These are phyloP conservation scores for Saturnia japonica DNA, from an alignment of 2,888 invertebrate species.

Conservation along the genomic window DNA sequence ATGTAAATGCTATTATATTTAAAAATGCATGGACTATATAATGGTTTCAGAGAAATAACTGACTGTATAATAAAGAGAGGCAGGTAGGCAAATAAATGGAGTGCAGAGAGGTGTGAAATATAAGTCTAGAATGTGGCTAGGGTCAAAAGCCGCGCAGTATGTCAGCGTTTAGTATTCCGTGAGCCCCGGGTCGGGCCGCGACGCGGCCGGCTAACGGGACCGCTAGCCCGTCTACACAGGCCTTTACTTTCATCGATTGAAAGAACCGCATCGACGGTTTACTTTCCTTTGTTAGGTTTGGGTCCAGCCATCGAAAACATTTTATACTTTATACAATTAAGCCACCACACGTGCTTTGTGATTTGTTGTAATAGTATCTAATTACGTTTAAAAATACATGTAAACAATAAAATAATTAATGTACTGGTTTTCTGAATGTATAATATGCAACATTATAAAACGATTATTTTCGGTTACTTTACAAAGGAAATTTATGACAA, in stretches of 20 bases:
- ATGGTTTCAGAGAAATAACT: constrained; percentile 15
- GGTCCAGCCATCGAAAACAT: constrained; percentile 39
- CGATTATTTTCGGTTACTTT: constrained; percentile 60
- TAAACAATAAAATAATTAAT: background rate
- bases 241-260: constrained; percentile 82
- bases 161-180: constrained; percentile 81
- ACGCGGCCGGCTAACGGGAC: constrained; percentile 79
- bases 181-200: constrained; percentile 70
- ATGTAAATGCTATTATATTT: constrained; percentile 8
- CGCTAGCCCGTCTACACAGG: constrained; percentile 68
- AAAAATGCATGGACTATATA: constrained; percentile 2
- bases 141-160: constrained; percentile 82
- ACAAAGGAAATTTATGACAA: constrained; percentile 53
- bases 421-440: background rate
- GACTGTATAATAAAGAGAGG: constrained; percentile 26
- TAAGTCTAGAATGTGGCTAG: constrained; percentile 78
- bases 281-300: constrained; percentile 80
- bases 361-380: constrained; percentile 20
- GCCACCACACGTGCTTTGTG: constrained; percentile 9
- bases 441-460: constrained; percentile 47
- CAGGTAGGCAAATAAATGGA: constrained; percentile 49
- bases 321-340: constrained; percentile 17
- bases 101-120: constrained; percentile 70
- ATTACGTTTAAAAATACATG: background rate
- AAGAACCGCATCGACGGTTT: constrained; percentile 71